A percentile compares a stretch with the other conserved stretches of the same genome.
Conservation (phyloP, 37 sponge, comb jelly and placozoan species). For the Theonella swinhoei region DNA sequence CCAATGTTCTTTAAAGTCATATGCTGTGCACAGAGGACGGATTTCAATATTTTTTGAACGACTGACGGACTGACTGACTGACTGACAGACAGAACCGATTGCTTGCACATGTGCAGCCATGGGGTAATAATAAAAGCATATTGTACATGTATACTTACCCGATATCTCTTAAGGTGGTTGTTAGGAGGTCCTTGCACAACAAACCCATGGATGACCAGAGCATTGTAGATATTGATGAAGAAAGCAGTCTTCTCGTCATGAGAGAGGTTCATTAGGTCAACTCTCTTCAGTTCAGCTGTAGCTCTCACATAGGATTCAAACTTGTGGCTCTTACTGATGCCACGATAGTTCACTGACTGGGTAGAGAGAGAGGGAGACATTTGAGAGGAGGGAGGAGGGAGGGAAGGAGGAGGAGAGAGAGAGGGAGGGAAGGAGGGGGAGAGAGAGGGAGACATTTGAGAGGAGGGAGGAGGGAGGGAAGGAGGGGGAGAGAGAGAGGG, state of each 20-base stretch:
- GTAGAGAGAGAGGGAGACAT: not conserved
- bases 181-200: constrained; percentile 90
- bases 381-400: not conserved
- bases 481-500: not conserved
- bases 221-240: constrained; percentile 97
- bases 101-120: too few relatives aligned
- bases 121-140: too few relatives aligned
- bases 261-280: constrained; percentile 52
- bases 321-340: constrained; percentile 83
- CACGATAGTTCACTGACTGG: constrained; percentile 86
- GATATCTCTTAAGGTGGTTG: constrained; percentile 68
- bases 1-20: too few relatives aligned
- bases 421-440: not conserved
- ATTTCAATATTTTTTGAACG: too few relatives aligned
- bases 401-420: not conserved
- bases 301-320: constrained; percentile 86
- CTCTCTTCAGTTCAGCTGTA: constrained; percentile 91
- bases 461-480: not conserved
- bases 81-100: too few relatives aligned
- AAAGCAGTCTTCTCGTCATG: constrained; percentile 76
- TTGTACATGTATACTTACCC: too few relatives aligned
- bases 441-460: not conserved
- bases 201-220: constrained; percentile 94
- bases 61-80: too few relatives aligned
- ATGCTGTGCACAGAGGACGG: too few relatives aligned